These are phyloP conservation scores for Invenusta paracnida DNA, from an alignment of 2,888 invertebrate genomes.

Conservation along the genomic window DNA sequence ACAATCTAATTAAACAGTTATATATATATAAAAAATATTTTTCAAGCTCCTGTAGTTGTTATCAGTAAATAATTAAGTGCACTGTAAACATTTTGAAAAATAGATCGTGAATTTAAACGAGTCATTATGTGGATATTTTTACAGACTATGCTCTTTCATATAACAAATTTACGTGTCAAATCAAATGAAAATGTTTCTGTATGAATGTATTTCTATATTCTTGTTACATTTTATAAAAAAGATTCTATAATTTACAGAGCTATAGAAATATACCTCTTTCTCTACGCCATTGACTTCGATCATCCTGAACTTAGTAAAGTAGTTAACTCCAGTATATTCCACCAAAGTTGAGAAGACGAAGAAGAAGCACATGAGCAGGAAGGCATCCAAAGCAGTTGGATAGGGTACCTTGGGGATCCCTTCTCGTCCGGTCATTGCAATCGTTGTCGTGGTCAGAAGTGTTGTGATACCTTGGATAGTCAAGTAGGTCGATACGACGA, in stretches of 20 bases:
- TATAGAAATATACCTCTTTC: no score
- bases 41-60: no score
- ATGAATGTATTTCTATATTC: no score
- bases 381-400: constrained; percentile 49
- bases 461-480: constrained; percentile 48
- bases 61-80: no score
- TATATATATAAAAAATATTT: no score
- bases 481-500: background rate
- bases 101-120: background rate
- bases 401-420: constrained; percentile 67
- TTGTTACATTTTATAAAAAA: no score
- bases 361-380: constrained; percentile 49
- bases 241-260: no score
- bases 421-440: constrained; percentile 57
- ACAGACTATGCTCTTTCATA: background rate
- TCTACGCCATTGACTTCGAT: constrained; percentile 33
- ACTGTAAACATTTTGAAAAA: background rate
- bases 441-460: constrained; percentile 49
- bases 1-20: no score
- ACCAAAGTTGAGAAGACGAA: constrained; percentile 49
- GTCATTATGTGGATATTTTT: background rate
- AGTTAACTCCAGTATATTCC: constrained; percentile 50
- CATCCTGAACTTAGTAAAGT: constrained; percentile 48
- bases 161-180: background rate
- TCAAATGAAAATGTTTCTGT: background rate